A percentile compares a stretch with the other conserved stretches of the same genome.
Conservation (phyloP, 1,140 invertebrate species). For the Phthorimaea operculella region DNA sequence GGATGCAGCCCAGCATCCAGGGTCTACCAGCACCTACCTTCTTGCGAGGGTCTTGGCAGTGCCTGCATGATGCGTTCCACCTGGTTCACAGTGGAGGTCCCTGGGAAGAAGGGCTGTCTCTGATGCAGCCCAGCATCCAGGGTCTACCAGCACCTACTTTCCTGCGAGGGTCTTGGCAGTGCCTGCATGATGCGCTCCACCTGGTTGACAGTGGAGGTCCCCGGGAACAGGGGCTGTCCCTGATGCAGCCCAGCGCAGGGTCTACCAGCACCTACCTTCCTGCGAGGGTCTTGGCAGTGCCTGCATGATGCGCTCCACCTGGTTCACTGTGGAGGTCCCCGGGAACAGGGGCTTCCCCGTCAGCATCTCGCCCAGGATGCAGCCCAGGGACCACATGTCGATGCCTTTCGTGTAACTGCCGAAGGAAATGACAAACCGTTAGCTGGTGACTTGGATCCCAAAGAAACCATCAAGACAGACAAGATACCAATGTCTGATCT, state of each 20-base stretch:
- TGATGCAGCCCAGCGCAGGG: constrained; percentile 94
- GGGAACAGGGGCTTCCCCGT: constrained; percentile 93
- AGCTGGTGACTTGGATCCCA: background rate
- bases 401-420: constrained; percentile 95
- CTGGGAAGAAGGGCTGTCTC: constrained; percentile 94
- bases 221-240: constrained; percentile 94
- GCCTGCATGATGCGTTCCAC: constrained; percentile 85
- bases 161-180: too few species aligned
- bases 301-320: constrained; percentile 86
- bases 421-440: constrained; percentile 54
- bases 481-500: too few species aligned
- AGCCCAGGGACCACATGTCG: constrained; percentile 98
- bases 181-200: constrained; percentile 85
- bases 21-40: too few species aligned
- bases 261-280: too few species aligned
- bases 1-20: constrained; percentile 94
- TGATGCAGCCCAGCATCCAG: constrained; percentile 94
- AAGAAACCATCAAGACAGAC: background rate
- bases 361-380: constrained; percentile 95
- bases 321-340: constrained; percentile 91
- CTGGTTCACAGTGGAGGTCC: constrained; percentile 91
- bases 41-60: too few species aligned
- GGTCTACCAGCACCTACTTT: too few species aligned
- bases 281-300: constrained; percentile 75
- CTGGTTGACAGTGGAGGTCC: constrained; percentile 91